Base-by-base conservation (phyloP, 2,888 invertebrate species). In the Lydus trimaculatus region DNA sequence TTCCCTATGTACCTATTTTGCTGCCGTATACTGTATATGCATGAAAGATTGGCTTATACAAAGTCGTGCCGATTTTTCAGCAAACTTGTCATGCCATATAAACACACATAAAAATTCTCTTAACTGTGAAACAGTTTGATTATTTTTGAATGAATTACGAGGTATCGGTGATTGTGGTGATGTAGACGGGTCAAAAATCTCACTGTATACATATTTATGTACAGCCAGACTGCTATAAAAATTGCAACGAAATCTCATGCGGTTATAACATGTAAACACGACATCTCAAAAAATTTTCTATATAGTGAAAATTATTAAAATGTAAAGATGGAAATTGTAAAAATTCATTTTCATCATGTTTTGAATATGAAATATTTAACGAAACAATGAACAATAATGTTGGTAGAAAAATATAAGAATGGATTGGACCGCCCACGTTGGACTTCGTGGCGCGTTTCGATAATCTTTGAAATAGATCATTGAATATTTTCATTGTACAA, bases 391-490 rank as follows among this genome's bases (percentile, higher is more conserved):
- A 56, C 23, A 56, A 56, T 56, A 56, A 56, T 28, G 1, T n/a
- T 43, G 43, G 43, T 43, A 17, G 28, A 56, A 28, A 15, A 7
- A 15, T 28, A 56, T 56, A 20, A 20, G 56, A 56, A 56, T 56
- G 28, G 15, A 63, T 67, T 56, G 60, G 69, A 69, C 69, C 69
- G 65, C 69, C 65, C 69, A 69, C 65, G 69, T 36, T 52, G 65
- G 33, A 61, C 64, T 61, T 63, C 67, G 63, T 63, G 63, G 58
- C 39, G 58, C 23, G 61, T 33, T 60, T 63, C 63, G 65, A 65
- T 65, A 65, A 69, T 65, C 69, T 65, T 59, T 63, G 65, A 65
- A 65, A 69, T 65, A 65, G 69, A 69, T 65, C 65, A 60, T 60
- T 56, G 31, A 61, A 39, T 61, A 39, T 58, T 61, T 56, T 43